phyloP scores from a whole-genome alignment of 2,888 invertebrate genomes.

The Fragum fragum region DNA sequence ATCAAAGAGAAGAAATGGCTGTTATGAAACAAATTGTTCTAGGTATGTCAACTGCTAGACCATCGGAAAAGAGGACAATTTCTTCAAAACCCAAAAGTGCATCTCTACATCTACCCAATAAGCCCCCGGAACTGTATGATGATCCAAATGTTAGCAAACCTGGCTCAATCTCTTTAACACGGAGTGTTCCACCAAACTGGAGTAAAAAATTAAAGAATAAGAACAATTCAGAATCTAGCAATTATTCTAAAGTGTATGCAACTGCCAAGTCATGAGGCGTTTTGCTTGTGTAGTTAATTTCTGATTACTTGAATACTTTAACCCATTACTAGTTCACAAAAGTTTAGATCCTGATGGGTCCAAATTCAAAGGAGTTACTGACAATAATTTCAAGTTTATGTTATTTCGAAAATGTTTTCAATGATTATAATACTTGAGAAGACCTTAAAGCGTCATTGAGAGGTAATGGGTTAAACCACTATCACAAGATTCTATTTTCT shows the following conservation, averaged over 20 bases:
- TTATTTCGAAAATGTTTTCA: too few relatives aligned
- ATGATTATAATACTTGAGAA: too few relatives aligned
- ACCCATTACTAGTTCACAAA: too few relatives aligned
- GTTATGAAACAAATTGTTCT: conserved; percentile 85
- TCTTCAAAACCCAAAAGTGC: conserved; percentile 73
- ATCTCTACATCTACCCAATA: conserved; percentile 65
- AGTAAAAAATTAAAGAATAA: conserved; percentile 80
- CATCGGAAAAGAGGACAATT: conserved; percentile 67
- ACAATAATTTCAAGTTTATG: too few relatives aligned
- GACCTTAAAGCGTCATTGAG: too few relatives aligned
- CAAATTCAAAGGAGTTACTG: too few relatives aligned
- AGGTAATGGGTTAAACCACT: too few relatives aligned
- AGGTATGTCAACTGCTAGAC: conserved; percentile 78
- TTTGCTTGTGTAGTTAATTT: too few relatives aligned
- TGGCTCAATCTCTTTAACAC: conserved; percentile 78
- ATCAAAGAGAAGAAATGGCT: conserved; percentile 85
- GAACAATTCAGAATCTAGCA: conserved; percentile 71
- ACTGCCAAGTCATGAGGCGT: conserved; percentile 70
- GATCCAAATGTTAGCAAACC: conserved; percentile 78
- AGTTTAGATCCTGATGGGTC: too few relatives aligned
- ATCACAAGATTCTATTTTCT: too few relatives aligned
- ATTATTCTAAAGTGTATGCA: conserved; percentile 81
- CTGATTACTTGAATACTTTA: too few relatives aligned
- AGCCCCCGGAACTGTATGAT: conserved; percentile 71
- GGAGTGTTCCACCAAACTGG: conserved; percentile 77